Evolutionary conservation across 1,140 invertebrate species (phyloP).

Genomic region (Trichogramma pretiosum): DNA sequence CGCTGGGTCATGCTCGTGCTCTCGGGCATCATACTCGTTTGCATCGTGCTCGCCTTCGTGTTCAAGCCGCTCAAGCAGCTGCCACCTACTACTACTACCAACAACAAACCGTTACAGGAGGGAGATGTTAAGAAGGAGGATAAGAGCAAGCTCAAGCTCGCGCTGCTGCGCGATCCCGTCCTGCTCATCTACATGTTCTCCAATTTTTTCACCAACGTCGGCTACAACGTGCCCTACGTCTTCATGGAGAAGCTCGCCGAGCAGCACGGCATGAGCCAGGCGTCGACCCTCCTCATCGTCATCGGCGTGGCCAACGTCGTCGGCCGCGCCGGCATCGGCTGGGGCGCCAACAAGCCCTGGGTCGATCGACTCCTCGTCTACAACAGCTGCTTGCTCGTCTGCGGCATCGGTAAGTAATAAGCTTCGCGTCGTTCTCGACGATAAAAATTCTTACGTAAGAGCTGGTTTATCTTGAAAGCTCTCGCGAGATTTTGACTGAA

Average conservation of each 20-base stretch:
- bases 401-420: slow-evolving; percentile 69
- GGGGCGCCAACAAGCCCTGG: slow-evolving; percentile 78
- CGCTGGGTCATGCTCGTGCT: slow-evolving; percentile 70
- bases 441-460: too few relatives aligned
- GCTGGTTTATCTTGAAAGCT: too few relatives aligned
- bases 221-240: slow-evolving; percentile 91
- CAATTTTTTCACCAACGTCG: slow-evolving; percentile 92
- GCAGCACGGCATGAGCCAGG: too few relatives aligned
- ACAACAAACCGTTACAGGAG: too few relatives aligned
- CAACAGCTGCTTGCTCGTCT: slow-evolving; percentile 73
- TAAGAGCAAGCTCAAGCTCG: too few relatives aligned
- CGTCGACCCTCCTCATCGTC: slow-evolving; percentile 64
- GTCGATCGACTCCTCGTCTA: slow-evolving; percentile 83
- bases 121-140: too few relatives aligned
- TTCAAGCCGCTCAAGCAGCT: slow-evolving; percentile 62
- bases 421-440: too few relatives aligned
- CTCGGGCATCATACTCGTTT: slow-evolving; percentile 70
- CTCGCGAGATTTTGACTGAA: too few relatives aligned
- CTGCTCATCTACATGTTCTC: slow-evolving; percentile 87
- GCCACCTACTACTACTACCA: too few relatives aligned
- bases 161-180: slow-evolving; percentile 71
- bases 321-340: slow-evolving; percentile 79
- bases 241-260: too few relatives aligned
- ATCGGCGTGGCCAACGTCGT: slow-evolving; percentile 82
- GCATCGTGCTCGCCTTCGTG: slow-evolving; percentile 73